Evolutionary conservation across 1,140 invertebrate genomes (phyloP), one percentile per base, ranked within the genome.

Genomic region (Drosophila nannoptera): DNA sequence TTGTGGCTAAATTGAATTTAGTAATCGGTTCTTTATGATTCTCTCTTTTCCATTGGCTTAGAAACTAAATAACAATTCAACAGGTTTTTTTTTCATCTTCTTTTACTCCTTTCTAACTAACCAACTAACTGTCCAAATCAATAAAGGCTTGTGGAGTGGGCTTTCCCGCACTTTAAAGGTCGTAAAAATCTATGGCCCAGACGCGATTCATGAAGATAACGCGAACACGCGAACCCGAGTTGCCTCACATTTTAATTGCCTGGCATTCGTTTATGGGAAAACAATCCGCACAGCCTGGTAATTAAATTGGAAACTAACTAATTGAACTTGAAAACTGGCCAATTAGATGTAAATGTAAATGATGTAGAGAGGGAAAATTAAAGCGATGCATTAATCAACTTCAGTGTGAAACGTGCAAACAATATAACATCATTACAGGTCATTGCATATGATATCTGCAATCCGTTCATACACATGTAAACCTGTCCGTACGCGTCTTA

Each of bases 1-100:
- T 84, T 84, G 80, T 86, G 80, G 80, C 81, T 84, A 84, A 84
- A 84, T 84, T 84, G 77, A 84, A 86, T 84, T 84, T 84, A 84
- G 80, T 84, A 80, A 84, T 86, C 81, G 80, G 60, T 84, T 84
- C 84, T 80, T 86, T 77, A 67, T 66, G 65, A 42, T 64, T 58
- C 60, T 43, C 56, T 45, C 55, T 73, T 55, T 38, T 33, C 31
- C 8, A 29, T 8, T 11, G 33, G 22, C 8, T 54, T 52, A 38
- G 56, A 50, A 78, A 75, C 71, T 64, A 66, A 78, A 75, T 56
- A 63, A 66, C 60, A 61, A 65, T 66, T 49, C 46, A 36, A 56
- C 33, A 42, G 35, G 22, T 35, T 31, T 29, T 43, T 42, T 50
- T 32, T 49, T 40, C 6, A 12, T 6, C n/a, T n/a, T 32, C 16